Evolutionary conservation across 92 coral and sea anemone genomes (phyloP), one percentile per base, ranked within the genome.

Genomic region (Pocillopora grandis): DNA sequence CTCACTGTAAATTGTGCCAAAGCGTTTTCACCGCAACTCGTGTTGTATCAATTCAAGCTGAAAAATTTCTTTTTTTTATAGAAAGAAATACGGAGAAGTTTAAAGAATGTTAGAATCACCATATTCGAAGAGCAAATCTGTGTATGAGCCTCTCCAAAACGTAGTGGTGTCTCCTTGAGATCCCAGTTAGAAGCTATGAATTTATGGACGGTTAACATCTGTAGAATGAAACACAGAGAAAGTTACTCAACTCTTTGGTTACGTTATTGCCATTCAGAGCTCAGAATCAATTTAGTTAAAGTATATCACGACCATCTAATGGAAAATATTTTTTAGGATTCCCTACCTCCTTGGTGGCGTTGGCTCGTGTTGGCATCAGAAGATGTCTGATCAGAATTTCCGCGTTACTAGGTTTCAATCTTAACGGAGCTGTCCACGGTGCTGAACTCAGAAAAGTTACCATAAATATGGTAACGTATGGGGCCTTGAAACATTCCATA

Each of bases 151-250:
- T 18, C 33, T 56, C 75, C 75, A 27, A 80, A 31, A 17, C 15
- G 1, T 9, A 82, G 10, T 13, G 15, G 27, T 15, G 78, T 49
- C 20, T 61, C 7, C 49, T 82, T 62, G 52, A 71, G 67, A 20
- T 71, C 12, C 17, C 8, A 8, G 35, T 75, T 21, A 27, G 84
- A 69, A 33, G 71, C 49, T 48, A 82, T 71, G 12, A 82, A 62
- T 33, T 63, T 48, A 49, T 72, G 16, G 52, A 82, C 57, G 49
- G 49, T 82, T 82, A 62, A 48, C 79, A 82, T 62, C 86, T 82
- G 63, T 19, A 66, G n/a, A 66, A 36, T 15, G 57, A 20, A 16
- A 5, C 14, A 20, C 12, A 75, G 17, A 75, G 23, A 2, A 11
- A 21, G 1, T 42, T 42, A 42, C 52, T 35, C 42, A 27, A 27